Evolutionary conservation across 2,113 vertebrate species (phyloP), one percentile per base, ranked within the genome.

Genomic region (Mustela lutreola): DNA sequence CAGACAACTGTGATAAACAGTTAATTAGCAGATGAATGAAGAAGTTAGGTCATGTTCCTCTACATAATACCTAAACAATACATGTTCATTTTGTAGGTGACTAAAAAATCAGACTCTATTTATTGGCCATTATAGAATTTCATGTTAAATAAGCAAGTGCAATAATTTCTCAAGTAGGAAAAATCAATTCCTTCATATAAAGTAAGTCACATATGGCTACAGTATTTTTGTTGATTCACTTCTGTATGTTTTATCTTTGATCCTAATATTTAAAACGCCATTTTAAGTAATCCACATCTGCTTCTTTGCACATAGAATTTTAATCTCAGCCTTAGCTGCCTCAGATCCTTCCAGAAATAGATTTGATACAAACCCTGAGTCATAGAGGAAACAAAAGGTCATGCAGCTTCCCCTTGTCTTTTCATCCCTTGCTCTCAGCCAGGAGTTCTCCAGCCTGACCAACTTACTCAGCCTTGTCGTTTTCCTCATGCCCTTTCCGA

Each of bases 211-310:
- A 67, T 81, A 26, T 21, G 58, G 58, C 58, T 21, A 58, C 58
- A 8, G 19, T 58, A 58, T 58, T 58, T 21, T 58, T 58, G 19
- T 58, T 39, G 33, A 21, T 53, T 84, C 91, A 97, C 65, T 91
- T 91, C 53, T 63, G 28, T 39, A 78, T 78, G 16, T 88, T 93
- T 95, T 62, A 33, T 84, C 50, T 96, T 80, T 92, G 12, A 96
- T 93, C 15, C 33, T 56, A 95, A 71, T 89, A 73, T 76, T 79
- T 81, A 85, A 89, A 89, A 76, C 58, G 21, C 21, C 39, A 53
- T 86, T 94, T 89, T 92, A 82, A 70, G 92, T 89, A 76, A 94
- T 56, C 73, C 60, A n/a, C 42, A 75, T 92, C 39, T 84, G 58
- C 15, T 63, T 87, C 56, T 90, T 65, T 80, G 28, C 42, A 86